Base-by-base conservation (phyloP, 2,888 invertebrate species). In the Platypus cylindrus region DNA sequence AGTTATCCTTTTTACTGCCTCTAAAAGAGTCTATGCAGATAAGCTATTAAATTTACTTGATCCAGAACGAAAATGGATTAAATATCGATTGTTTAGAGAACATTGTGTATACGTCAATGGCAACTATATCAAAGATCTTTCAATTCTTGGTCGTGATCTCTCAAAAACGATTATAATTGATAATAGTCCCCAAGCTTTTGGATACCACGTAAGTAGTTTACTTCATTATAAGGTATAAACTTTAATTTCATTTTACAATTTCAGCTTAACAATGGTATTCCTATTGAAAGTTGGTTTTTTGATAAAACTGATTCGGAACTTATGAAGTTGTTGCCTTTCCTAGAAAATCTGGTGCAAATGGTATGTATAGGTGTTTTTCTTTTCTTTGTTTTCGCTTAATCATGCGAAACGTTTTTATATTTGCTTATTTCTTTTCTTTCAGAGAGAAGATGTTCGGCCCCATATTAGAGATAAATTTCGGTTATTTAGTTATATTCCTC, bases 211-310 rank as follows among this genome's bases (percentile, higher is more conserved):
- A 60, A 58, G 56, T 49, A 17, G 2, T 17, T 26, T 17, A 16
- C 22, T 31, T 30, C 27, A 13, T 31, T 11, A 12, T n/a, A 28
- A 30, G 4, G 9, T n/a, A 20, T 20, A 7, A 20, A 20, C 20
- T 20, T 20, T 20, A 20, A 5, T 9, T 9, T 20, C 20, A 20
- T 36, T 26, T 33, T 32, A 53, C 45, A 43, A 43, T 66, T 66
- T 40, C 70, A 90, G 78, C 62, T 93, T 38, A 89, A 91, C 63
- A 94, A 94, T 64, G 94, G 94, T 16, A 93, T 94, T 47, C 94
- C 94, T 0, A 94, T 95, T 48, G 91, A 91, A 67, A 90, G 90
- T 61, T 94, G 94, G 94, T 95, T 93, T 63, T 78, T 85, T 46
- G 91, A 93, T 65, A 75, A 80, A 54, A 75, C 73, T 32, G 94